Percentiles rank a stretch among this genome's conserved stretches.
phyloP scores from a whole-genome alignment of 2,888 invertebrate species.

The Euspilapteryx auroguttella region DNA sequence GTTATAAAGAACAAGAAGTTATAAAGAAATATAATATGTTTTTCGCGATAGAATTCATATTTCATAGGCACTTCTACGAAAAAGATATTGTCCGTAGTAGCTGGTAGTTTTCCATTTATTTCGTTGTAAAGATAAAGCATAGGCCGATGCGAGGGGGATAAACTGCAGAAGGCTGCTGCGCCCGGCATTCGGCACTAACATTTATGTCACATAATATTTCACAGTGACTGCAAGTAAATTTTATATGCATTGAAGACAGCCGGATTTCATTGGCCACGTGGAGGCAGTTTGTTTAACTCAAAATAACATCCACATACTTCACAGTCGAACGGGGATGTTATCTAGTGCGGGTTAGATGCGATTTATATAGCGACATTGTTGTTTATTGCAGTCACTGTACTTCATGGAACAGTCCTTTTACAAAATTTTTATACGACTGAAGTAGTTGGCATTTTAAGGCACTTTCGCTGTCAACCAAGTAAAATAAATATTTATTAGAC shows the following conservation, averaged over 20 bases:
- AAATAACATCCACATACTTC: too few relatives aligned
- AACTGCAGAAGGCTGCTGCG: conserved; percentile 14
- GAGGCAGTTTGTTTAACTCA: conserved; percentile 16
- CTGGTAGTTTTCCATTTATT: conserved; percentile 45
- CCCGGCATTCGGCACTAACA: conserved; percentile 23
- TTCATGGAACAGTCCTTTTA: conserved; percentile 3
- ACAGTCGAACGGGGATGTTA: too few relatives aligned
- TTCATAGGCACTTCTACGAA: conserved; percentile 52
- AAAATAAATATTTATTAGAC: conserved; percentile 30
- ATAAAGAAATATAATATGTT: conserved; percentile 57
- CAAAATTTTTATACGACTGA: conserved; percentile 5
- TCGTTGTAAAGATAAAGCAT: conserved; percentile 44
- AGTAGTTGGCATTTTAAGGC: conserved; percentile 8
- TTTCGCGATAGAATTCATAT: conserved; percentile 54
- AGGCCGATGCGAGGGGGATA: conserved; percentile 30
- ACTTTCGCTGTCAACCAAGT: conserved; percentile 11
- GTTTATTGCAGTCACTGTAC: too few relatives aligned
- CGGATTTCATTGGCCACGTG: conserved; percentile 32
- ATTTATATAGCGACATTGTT: not conserved
- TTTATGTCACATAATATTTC: conserved; percentile 43
- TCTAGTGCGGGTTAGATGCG: not conserved
- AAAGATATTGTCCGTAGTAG: conserved; percentile 42
- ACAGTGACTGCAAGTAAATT: conserved; percentile 30
- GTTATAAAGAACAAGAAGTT: too few relatives aligned
- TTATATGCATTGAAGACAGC: conserved; percentile 40